Conservation (phyloP, 2,888 invertebrate genomes). For the Trichogramma evanescens region DNA sequence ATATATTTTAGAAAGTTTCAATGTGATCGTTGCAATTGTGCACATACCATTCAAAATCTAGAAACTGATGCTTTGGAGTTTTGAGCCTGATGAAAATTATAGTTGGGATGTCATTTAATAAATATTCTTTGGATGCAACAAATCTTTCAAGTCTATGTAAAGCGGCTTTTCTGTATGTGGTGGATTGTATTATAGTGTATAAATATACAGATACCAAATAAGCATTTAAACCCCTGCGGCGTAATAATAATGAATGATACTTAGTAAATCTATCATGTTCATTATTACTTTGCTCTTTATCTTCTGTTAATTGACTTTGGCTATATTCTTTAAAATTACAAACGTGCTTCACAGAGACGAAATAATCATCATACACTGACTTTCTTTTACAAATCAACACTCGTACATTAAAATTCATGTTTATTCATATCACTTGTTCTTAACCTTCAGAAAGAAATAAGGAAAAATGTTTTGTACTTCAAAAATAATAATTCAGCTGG, state of each 20-base stretch:
- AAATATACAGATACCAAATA: conserved; percentile 36
- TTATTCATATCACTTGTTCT: background rate
- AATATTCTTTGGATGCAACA: background rate
- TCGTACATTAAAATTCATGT: conserved; percentile 30
- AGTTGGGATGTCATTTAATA: background rate
- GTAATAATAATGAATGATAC: conserved; percentile 23
- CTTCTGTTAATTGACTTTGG: conserved; percentile 1
- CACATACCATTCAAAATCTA: conserved; percentile 65
- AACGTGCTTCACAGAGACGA: conserved; percentile 19
- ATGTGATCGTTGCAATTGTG: conserved; percentile 2
- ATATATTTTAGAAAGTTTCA: conserved; percentile 1
- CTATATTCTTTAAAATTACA: conserved; percentile 11
- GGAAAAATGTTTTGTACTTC: no score
- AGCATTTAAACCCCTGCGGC: conserved; percentile 31
- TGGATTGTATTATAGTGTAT: conserved; percentile 26
- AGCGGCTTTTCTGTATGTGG: conserved; percentile 31
- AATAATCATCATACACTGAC: conserved; percentile 33
- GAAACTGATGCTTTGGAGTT: conserved; percentile 56
- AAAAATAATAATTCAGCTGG: no score
- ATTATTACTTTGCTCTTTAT: background rate
- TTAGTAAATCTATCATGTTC: background rate
- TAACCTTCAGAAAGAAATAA: no score
- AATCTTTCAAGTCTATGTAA: conserved; percentile 10
- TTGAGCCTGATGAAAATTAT: conserved; percentile 49
- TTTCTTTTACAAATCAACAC: conserved; percentile 30